phyloP scores from a whole-genome alignment of 2,797 vertebrate species.

The Chiloscyllium punctatum region DNA sequence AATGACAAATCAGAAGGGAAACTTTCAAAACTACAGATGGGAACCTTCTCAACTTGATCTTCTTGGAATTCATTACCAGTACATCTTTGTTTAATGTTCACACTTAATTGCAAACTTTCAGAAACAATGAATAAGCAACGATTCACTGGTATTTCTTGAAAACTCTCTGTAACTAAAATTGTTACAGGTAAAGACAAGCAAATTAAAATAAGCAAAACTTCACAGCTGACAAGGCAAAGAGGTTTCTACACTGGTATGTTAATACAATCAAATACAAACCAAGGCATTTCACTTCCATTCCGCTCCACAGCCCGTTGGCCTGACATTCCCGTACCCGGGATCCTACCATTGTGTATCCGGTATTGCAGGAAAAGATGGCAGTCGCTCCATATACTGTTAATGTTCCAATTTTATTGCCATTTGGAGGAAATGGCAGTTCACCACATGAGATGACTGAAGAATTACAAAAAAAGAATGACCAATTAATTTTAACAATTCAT shows the following conservation, averaged over 20 bases:
- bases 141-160: not conserved
- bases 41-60: not conserved
- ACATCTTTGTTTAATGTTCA: not conserved
- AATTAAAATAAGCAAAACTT: not conserved
- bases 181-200: not conserved
- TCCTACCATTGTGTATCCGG: conserved; percentile 89
- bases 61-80: not conserved
- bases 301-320: conserved; percentile 97
- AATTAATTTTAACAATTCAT: not conserved
- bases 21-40: not conserved
- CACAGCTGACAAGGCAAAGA: not conserved
- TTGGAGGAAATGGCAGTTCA: conserved; percentile 82
- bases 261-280: conserved; percentile 59
- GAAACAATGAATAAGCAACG: not conserved
- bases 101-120: not conserved
- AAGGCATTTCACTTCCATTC: conserved; percentile 83
- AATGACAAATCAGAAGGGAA: not conserved
- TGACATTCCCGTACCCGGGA: conserved; percentile 91
- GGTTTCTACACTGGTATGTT: not conserved
- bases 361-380: conserved; percentile 97
- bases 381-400: conserved; percentile 87
- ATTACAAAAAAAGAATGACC: not conserved
- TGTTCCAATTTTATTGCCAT: conserved; percentile 91
- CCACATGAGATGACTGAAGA: conserved; percentile 87
- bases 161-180: not conserved